Evolutionary conservation across 2,888 invertebrate genomes (phyloP), one percentile per base, ranked within the genome.

Genomic region (Aspidapion aeneum): DNA sequence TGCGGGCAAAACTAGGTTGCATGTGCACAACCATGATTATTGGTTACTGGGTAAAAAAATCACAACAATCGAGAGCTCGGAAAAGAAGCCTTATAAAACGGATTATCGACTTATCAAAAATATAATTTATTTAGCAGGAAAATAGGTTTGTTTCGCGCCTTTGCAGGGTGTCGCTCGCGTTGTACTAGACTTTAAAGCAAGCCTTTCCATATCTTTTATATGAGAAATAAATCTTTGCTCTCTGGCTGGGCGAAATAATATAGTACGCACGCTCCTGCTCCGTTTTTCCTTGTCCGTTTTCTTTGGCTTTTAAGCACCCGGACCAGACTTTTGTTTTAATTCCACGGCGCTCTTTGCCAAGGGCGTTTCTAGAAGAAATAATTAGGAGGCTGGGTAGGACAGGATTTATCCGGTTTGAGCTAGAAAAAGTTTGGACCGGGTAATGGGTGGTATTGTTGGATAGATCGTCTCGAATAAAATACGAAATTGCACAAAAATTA

Each of bases 11-110:
- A 21, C 55, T 65, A 56, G 63, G 57, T 20, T 55, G 60, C 63
- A 63, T 63, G 50, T 65, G 58, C 50, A 65, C 61, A 17, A 63
- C 65, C 65, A 65, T 65, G 3, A 35, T 60, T 17, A 16, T 19
- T 58, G 20, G 20, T 12, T 18, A 2, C 18, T 18, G 22, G 2
- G 3, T 12, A 35, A n/a, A n/a, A n/a, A n/a, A 35, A 35, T 35
- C 35, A 35, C 35, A 35, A 35, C 35, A 35, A 35, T 35, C 35
- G 35, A 3, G 35, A n/a, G n/a, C n/a, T n/a, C n/a, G n/a, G n/a
- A n/a, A n/a, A n/a, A n/a, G n/a, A 35, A 35, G 12, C 35, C 35
- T 35, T 35, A 12, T 12, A 35, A 12, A n/a, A 7, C 12, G 35
- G 3, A 35, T 35, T 35, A 35, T 35, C 35, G 35, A 35, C 35